Evolutionary conservation across 2,797 vertebrate genomes (phyloP).

Genomic region (Mastacembelus armatus): DNA sequence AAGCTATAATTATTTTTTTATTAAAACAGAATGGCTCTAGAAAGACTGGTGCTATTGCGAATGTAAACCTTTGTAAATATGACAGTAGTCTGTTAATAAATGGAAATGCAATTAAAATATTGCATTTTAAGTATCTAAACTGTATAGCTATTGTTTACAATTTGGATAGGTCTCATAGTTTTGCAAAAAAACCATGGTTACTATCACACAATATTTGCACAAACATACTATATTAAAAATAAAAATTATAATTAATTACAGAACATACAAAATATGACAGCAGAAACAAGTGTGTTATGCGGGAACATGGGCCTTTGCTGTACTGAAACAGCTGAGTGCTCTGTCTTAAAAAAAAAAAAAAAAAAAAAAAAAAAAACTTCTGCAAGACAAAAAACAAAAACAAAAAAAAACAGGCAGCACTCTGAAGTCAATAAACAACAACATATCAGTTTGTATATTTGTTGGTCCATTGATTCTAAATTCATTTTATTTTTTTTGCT

Average conservation of each 20-base stretch:
- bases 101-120: conserved; percentile 85
- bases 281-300: too few species aligned
- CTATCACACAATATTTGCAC: conserved; percentile 41
- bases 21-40: conserved; percentile 78
- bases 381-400: conserved; percentile 39
- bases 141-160: conserved; percentile 81
- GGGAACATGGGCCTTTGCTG: too few species aligned
- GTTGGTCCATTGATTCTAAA: too few species aligned
- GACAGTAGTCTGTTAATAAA: conserved; percentile 77
- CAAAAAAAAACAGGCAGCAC: conserved; percentile 15
- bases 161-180: conserved; percentile 53
- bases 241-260: too few species aligned
- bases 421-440: too few species aligned
- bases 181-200: conserved; percentile 43
- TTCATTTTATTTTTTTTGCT: too few species aligned
- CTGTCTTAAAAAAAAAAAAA: conserved; percentile 36
- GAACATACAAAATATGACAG: too few species aligned
- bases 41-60: conserved; percentile 68
- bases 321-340: too few species aligned
- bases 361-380: too few species aligned
- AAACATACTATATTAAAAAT: conserved; percentile 55
- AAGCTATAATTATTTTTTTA: conserved; percentile 54
- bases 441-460: too few species aligned
- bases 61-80: conserved; percentile 70
- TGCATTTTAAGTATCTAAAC: conserved; percentile 76